Evolutionary conservation across 2,113 vertebrate genomes (phyloP).

Genomic region (Callopanchax toddi): DNA sequence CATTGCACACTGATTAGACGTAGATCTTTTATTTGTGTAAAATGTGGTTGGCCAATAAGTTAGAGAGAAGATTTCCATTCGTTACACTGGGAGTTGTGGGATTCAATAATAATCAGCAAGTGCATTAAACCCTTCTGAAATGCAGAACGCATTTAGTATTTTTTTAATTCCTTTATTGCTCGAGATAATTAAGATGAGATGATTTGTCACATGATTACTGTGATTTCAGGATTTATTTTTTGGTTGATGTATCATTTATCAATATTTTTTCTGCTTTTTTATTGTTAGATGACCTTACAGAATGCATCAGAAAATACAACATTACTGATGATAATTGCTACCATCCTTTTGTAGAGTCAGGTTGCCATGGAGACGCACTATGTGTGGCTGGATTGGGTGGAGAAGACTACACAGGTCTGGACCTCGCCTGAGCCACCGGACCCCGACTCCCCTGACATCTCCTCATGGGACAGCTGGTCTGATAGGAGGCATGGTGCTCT

Average conservation of each 20-base stretch:
- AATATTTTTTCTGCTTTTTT: no score
- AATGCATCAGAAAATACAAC: background rate
- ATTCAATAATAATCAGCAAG: no score
- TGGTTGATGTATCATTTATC: no score
- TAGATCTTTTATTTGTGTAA: background rate
- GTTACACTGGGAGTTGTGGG: no score
- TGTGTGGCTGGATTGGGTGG: constrained; percentile 21
- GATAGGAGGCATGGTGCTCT: constrained; percentile 22
- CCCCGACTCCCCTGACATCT: constrained; percentile 1
- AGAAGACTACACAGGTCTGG: constrained; percentile 33
- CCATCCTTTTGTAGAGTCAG: constrained; percentile 17
- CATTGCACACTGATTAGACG: background rate
- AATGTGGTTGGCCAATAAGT: background rate
- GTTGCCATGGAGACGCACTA: constrained; percentile 35
- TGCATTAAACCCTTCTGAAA: no score
- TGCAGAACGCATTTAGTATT: no score
- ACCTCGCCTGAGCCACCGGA: constrained; percentile 56
- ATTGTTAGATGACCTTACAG: no score
- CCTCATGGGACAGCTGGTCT: constrained; percentile 3
- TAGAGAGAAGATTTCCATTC: background rate
- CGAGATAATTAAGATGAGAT: no score
- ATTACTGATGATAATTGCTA: background rate
- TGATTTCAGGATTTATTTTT: no score
- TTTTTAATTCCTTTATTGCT: no score
- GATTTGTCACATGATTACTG: no score